phyloP scores from a whole-genome alignment of 2,797 vertebrate species.

The Melanotaenia pygmaea region DNA sequence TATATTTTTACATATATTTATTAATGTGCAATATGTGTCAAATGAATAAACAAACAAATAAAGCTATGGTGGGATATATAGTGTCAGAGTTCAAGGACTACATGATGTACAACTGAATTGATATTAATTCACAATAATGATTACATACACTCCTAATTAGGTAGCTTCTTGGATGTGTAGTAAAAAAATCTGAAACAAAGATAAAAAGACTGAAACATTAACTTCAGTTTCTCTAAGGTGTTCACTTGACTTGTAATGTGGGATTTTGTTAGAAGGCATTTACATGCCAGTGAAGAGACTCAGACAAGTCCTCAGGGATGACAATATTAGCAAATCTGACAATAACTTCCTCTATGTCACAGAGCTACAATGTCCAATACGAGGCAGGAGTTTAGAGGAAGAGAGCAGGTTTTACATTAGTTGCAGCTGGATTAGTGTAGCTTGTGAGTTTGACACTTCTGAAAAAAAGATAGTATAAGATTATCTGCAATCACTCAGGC shows the following conservation, averaged over 20 bases:
- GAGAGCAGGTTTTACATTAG: slow-evolving; percentile 24
- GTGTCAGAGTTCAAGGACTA: slow-evolving; percentile 5
- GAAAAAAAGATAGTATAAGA: slow-evolving; percentile 54
- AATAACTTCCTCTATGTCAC: neutral
- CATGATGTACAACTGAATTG: slow-evolving; percentile 26
- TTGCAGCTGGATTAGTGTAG: slow-evolving; percentile 28
- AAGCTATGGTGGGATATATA: neutral
- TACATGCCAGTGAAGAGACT: slow-evolving; percentile 6
- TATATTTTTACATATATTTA: too few relatives aligned
- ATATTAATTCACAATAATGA: slow-evolving; percentile 49
- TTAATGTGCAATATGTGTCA: too few relatives aligned
- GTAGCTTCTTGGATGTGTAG: slow-evolving; percentile 14
- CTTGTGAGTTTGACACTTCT: slow-evolving; percentile 50
- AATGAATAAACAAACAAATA: too few relatives aligned
- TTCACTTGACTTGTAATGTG: neutral
- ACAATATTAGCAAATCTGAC: slow-evolving; percentile 13
- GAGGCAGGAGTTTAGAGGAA: slow-evolving; percentile 26
- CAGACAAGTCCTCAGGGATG: neutral
- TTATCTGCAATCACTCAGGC: slow-evolving; percentile 29
- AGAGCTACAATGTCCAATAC: slow-evolving; percentile 7
- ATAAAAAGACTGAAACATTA: neutral
- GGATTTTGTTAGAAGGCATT: slow-evolving; percentile 1
- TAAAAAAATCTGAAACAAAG: slow-evolving; percentile 18
- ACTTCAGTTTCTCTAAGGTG: neutral
- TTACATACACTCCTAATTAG: slow-evolving; percentile 27